Evolutionary conservation across 2,797 vertebrate species (phyloP), one percentile per base, ranked within the genome.

Genomic region (Salmo trutta): DNA sequence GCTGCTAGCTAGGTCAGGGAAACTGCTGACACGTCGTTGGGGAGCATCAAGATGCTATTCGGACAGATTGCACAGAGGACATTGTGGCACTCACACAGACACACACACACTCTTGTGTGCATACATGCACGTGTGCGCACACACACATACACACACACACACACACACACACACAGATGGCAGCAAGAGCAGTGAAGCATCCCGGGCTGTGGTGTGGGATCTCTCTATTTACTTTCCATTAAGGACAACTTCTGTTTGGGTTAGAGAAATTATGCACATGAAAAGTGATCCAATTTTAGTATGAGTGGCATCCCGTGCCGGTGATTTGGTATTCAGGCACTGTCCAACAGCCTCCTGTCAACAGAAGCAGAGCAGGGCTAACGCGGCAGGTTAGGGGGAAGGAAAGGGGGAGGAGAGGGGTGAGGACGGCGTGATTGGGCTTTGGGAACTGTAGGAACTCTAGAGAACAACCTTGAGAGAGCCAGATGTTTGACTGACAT

Each of bases 111-210:
- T 47, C 41, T 47, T 47, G 10, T 47, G 10, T 2, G 10, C 17
- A 54, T 1, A 54, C 14, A 5, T 1, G 1, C 33, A 36, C 5
- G 1, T 0, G 0, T 5, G 1, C 1, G 1, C 5, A 1, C 16
- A 15, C 16, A 54, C 53, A 17, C 53, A 17, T 17, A 56, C 2
- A 56, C n/a, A n/a, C n/a, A n/a, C n/a, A n/a, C n/a, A n/a, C n/a
- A n/a, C n/a, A n/a, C n/a, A n/a, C n/a, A n/a, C n/a, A 59, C 54
- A 59, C n/a, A 59, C 6, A 59, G 17, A 59, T 47, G 10, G 10
- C 8, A 2, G 41, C 41, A 47, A 47, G 41, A 12, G 41, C 41
- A 12, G 41, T 12, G 10, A 10, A 47, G 10, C 17, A 59, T 59
- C 2, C 19, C 54, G 7, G 19, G 54, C 19, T 59, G 54, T 8